Base-by-base conservation (phyloP, 2,888 invertebrate genomes). In the Apodemia zela region DNA sequence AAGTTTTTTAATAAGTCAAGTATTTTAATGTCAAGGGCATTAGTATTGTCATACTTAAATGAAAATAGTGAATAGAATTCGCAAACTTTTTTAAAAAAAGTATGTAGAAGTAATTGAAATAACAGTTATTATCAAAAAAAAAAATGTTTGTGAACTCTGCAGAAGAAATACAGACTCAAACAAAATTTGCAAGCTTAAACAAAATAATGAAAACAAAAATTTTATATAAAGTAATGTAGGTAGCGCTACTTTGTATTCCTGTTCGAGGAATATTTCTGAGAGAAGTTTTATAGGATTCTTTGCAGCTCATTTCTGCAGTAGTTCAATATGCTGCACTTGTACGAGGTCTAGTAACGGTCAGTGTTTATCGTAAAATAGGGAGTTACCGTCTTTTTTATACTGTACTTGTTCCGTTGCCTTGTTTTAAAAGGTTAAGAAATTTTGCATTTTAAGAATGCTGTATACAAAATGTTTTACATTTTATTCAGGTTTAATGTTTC, bases 241-340 rank as follows among this genome's bases (percentile, higher is more conserved):
- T 47, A 57, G 25, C 15, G n/a, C 25, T 29, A 57, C 57, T 57
- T 57, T 57, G 57, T 57, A 29, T 29, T 25, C 29, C 29, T 5
- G 25, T 25, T 25, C 57, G 29, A 57, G 29, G 57, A 57, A 57
- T 57, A 57, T 57, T 57, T 57, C 29, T 21, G 57, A 25, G 51
- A 51, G 57, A 57, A 63, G 59, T 57, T 59, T 63, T 63, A 59
- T 45, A 63, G 59, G 13, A 59, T 63, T 8, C 49, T 59, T 59
- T 35, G 63, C 59, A 63, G 63, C 45, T 63, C 63, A 59, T 63
- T 42, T 18, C 59, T 35, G 47, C 57, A n/a, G 57, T n/a, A 57
- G 57, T 29, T 57, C 57, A 57, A 57, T 57, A 57, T 57, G 29
- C 29, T 57, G 57, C 29, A 29, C 57, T 57, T 57, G 57, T 57